Evolutionary conservation across 2,797 vertebrate species (phyloP).

Genomic region (Taeniopygia guttata): DNA sequence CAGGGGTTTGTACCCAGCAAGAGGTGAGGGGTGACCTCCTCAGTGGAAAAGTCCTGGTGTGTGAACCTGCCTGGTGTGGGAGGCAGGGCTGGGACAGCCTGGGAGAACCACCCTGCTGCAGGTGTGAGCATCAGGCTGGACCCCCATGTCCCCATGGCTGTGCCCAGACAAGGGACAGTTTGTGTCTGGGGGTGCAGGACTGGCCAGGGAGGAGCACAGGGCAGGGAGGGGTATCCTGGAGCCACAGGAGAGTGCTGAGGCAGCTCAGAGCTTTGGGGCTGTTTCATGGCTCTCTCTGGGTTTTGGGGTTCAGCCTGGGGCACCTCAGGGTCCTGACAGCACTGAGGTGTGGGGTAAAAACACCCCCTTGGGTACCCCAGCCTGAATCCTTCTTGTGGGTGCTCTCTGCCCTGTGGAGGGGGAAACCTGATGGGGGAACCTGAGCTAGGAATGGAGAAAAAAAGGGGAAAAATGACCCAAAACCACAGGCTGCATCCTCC

Average conservation of each 20-base stretch:
- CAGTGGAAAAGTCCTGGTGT: not conserved
- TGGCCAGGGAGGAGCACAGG: not conserved
- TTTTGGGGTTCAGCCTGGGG: not conserved
- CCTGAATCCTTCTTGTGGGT: not conserved
- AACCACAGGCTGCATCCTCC: not conserved
- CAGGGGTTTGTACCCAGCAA: not conserved
- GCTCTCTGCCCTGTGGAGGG: not conserved
- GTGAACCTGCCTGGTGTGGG: not conserved
- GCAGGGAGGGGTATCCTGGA: not conserved
- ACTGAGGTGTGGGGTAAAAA: not conserved
- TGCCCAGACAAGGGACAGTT: not conserved
- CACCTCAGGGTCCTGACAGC: not conserved
- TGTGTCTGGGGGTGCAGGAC: not conserved
- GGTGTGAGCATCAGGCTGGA: not conserved
- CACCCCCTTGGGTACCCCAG: not conserved
- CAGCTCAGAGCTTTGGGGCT: not conserved
- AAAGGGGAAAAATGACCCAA: not conserved
- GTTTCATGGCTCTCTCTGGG: not conserved
- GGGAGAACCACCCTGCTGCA: fast-evolving
- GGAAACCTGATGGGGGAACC: not conserved
- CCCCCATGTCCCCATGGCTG: fast-evolving
- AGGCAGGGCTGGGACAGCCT: not conserved
- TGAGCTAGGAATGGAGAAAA: not conserved
- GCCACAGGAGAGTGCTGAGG: not conserved
- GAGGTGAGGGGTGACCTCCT: not conserved